Percentiles rank a stretch among this genome's conserved stretches.
phyloP scores from a whole-genome alignment of 53 echinoderm and acorn worm species.

The Temnopleurus reevesii region DNA sequence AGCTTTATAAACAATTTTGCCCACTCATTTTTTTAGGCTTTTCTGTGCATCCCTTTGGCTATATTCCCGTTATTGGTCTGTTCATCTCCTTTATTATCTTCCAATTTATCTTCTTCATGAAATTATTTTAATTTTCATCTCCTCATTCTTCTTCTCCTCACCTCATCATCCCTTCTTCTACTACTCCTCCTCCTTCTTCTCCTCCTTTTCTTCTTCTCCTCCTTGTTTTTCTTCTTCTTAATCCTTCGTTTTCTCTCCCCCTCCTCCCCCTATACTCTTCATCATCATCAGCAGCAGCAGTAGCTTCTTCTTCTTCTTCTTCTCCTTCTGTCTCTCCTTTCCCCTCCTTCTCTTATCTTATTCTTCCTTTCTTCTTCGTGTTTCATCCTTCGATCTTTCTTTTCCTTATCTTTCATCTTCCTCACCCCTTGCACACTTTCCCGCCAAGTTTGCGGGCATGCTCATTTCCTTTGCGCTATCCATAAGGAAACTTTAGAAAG shows the following conservation, averaged over 20 bases:
- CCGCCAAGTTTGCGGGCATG: neutral
- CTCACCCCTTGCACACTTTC: neutral
- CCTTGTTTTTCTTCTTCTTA: neutral
- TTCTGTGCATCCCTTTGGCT: too few species aligned
- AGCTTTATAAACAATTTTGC: too few species aligned
- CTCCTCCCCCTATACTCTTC: too few species aligned
- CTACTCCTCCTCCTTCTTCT: neutral
- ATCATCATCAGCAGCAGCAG: too few species aligned
- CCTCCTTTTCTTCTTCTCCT: neutral
- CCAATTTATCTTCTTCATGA: too few species aligned
- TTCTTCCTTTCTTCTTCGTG: neutral
- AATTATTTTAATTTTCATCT: too few species aligned
- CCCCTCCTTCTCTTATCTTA: neutral
- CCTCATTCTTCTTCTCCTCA: too few species aligned
- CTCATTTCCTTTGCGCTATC: neutral
- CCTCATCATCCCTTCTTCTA: neutral
- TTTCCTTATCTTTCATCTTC: neutral
- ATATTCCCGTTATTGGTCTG: too few species aligned
- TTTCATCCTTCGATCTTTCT: neutral
- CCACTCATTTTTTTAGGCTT: too few species aligned
- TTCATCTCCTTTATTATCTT: too few species aligned
- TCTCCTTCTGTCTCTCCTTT: neutral
- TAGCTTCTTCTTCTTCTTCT: neutral
- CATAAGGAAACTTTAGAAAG: constrained; percentile 15
- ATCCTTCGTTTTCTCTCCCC: neutral